Conservation (phyloP, 2,888 invertebrate species). For the Perizoma affinitatum region DNA sequence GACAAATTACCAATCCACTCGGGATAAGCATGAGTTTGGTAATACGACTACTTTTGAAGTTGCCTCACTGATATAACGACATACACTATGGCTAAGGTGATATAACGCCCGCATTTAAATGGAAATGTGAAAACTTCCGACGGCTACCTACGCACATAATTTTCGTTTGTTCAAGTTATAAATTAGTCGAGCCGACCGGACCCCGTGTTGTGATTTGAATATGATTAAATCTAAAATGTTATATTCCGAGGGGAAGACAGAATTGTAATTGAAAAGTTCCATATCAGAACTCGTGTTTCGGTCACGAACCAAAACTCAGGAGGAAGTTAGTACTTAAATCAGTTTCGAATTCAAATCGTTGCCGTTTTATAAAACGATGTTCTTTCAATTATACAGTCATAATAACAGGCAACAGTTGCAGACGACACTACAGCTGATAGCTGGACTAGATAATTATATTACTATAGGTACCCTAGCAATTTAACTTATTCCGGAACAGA, state of each 20-base stretch:
- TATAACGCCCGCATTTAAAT: conserved; percentile 77
- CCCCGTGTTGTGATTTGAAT: conserved; percentile 63
- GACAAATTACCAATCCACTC: not conserved
- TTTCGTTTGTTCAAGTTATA: conserved; percentile 71
- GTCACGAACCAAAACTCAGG: conserved; percentile 32
- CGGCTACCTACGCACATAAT: conserved; percentile 73
- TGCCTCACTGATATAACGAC: conserved; percentile 6
- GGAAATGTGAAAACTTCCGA: conserved; percentile 74
- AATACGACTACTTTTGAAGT: not conserved
- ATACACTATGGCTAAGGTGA: conserved; percentile 55
- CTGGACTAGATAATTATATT: conserved; percentile 3
- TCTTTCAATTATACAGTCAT: not conserved
- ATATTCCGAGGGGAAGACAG: conserved; percentile 41
- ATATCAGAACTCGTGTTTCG: conserved; percentile 28
- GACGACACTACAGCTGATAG: not conserved
- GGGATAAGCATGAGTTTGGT: not conserved
- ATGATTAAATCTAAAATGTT: conserved; percentile 65
- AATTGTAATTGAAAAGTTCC: conserved; percentile 42
- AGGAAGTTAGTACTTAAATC: conserved; percentile 18
- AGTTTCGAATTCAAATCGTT: conserved; percentile 26
- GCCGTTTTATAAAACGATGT: conserved; percentile 6
- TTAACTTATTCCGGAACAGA: conserved; percentile 56
- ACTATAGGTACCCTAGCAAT: conserved; percentile 25
- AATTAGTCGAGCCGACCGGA: conserved; percentile 55
- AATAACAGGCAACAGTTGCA: not conserved